These are phyloP conservation scores for Neotoma lepida DNA, from an alignment of 2,113 vertebrate genomes.

Conservation along the genomic window DNA sequence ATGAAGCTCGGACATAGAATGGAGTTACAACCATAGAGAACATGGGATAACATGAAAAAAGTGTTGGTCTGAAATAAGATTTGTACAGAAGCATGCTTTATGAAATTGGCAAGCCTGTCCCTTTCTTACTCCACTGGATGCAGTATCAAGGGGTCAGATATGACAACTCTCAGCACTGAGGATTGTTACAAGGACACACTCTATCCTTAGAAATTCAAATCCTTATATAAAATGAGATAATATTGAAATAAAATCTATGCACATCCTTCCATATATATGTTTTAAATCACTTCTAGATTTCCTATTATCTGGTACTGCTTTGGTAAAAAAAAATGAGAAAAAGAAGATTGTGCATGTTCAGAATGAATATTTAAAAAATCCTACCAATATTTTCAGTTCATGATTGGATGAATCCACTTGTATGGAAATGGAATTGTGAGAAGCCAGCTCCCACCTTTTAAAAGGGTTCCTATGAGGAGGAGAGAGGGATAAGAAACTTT, in stretches of 20 bases:
- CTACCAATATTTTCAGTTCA: not conserved
- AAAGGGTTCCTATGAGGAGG: no score
- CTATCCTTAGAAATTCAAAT: not conserved
- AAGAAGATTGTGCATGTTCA: not conserved
- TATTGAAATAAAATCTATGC: not conserved
- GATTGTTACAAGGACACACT: not conserved
- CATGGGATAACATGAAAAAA: not conserved
- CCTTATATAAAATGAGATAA: not conserved
- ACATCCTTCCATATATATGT: not conserved
- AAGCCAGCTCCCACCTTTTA: no score
- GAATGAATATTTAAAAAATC: not conserved
- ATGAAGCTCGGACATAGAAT: fast-evolving
- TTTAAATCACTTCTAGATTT: not conserved
- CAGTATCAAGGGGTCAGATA: not conserved
- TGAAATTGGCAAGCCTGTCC: not conserved
- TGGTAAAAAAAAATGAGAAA: not conserved
- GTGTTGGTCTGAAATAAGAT: not conserved
- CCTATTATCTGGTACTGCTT: not conserved
- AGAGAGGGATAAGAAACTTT: no score
- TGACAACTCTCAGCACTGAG: not conserved
- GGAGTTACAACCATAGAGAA: no score
- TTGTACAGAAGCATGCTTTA: not conserved
- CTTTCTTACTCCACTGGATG: not conserved
- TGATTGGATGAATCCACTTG: not conserved
- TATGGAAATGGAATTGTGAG: not conserved